A percentile compares a stretch with the other conserved stretches of the same genome.
These are phyloP conservation scores for Himalopsyche tibetana DNA, from an alignment of 2,888 invertebrate genomes.

Conservation along the genomic window DNA sequence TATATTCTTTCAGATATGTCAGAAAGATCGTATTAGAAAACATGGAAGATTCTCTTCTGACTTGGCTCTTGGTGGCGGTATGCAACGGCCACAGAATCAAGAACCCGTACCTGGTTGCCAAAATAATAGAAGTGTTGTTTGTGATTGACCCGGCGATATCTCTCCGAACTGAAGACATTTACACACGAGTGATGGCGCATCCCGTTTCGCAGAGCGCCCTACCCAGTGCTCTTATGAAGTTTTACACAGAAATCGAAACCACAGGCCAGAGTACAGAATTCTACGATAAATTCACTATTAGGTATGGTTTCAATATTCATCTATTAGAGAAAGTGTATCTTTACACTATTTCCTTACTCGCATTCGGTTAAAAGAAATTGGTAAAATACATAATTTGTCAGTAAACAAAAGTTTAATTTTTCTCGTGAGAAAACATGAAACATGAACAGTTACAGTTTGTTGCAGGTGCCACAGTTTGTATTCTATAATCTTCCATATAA, in stretches of 20 bases:
- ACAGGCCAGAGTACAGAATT: slow-evolving; percentile 99
- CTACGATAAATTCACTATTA: slow-evolving; percentile 99
- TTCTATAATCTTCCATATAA: too few relatives aligned
- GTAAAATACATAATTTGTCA: too few relatives aligned
- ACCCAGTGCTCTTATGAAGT: slow-evolving; percentile 96
- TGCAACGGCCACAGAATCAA: slow-evolving; percentile 94
- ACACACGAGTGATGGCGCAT: slow-evolving; percentile 90
- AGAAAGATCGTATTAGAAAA: slow-evolving; percentile 85
- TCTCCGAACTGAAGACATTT: slow-evolving; percentile 77
- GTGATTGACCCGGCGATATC: slow-evolving; percentile 85
- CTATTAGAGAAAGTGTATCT: neutral
- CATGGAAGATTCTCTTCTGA: slow-evolving; percentile 89
- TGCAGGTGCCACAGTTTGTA: too few relatives aligned
- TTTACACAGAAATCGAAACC: slow-evolving; percentile 98
- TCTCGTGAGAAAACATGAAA: too few relatives aligned
- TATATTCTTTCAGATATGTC: slow-evolving; percentile 79
- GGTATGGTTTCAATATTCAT: slow-evolving; percentile 71
- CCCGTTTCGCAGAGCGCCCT: slow-evolving; percentile 88
- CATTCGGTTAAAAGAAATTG: too few relatives aligned
- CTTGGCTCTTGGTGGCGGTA: slow-evolving; percentile 92
- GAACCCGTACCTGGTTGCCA: slow-evolving; percentile 98
- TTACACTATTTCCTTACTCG: too few relatives aligned
- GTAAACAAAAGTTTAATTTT: too few relatives aligned
- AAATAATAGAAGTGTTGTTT: slow-evolving; percentile 94
- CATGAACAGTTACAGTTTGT: too few relatives aligned